Base-by-base conservation (phyloP, 2,888 invertebrate species). In the Scaptomyza caliginosa region DNA sequence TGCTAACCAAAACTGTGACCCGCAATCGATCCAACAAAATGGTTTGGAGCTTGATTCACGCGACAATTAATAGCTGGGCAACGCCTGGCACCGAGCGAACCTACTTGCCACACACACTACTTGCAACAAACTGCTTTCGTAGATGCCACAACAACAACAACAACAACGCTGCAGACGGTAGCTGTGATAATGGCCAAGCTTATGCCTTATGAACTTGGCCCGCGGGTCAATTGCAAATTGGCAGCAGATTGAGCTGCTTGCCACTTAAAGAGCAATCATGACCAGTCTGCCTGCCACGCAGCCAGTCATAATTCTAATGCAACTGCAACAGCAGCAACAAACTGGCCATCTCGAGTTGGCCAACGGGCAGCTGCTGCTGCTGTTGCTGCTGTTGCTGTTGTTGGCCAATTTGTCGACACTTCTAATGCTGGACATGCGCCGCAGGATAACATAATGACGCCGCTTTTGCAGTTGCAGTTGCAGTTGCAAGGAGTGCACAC, bases 61-160 rank as follows among this genome's bases (percentile, higher is more conserved):
- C 83, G 87, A 88, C 88, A 83, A 87, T 82, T 82, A 82, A 87
- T 85, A 67, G 83, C 68, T 54, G 59, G 77, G 82, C 73, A 76
- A 76, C 67, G 74, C 74, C 77, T 74, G 74, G 77, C 77, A 73
- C 72, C 56, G 48, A 49, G 16, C 34, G 34, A 34, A 34, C 7
- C 11, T 28, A 34, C 55, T 55, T 64, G 54, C 58, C 64, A 48
- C 51, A 48, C 28, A 26, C 26, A 26, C 39, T 36, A 19, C 8
- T n/a, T 13, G 19, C 45, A 30, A 4, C 8, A 46, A 46, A 21
- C 21, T 21, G 10, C 30, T 21, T 45, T 28, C 11, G 16, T 26
- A 5, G 28, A 5, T 2, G 43, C 43, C 11, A 6, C 32, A 32
- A 13, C 32, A 32, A 13, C 30, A 30, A n/a, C 30, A 30, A n/a